phyloP scores from a whole-genome alignment of 2,888 invertebrate genomes.

The Archips xylosteana region DNA sequence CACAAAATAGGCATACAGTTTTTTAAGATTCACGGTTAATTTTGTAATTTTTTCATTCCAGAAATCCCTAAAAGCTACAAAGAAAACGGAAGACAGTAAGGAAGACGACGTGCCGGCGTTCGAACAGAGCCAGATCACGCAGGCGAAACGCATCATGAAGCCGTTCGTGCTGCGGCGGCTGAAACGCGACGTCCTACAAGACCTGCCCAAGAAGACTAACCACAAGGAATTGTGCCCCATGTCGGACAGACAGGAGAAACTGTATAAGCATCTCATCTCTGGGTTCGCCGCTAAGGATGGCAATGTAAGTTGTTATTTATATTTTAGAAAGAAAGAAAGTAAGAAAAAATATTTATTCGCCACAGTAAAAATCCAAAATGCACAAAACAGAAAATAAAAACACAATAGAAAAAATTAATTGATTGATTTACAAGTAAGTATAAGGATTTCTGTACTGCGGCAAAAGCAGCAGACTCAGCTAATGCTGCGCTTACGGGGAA shows the following conservation, averaged over 20 bases:
- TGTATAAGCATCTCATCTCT: constrained; percentile 91
- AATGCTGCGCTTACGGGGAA: too few species aligned
- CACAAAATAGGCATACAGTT: too few species aligned
- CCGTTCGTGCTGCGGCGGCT: constrained; percentile 96
- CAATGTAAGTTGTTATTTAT: constrained; percentile 66
- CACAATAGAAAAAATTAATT: too few species aligned
- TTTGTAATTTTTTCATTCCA: constrained; percentile 45
- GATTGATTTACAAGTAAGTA: too few species aligned
- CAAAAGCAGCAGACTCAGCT: too few species aligned
- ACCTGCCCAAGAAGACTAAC: constrained; percentile 94
- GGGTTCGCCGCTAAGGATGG: constrained; percentile 88
- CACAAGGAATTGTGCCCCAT: constrained; percentile 87
- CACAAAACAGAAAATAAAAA: too few species aligned
- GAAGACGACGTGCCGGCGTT: constrained; percentile 90
- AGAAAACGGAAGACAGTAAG: constrained; percentile 70
- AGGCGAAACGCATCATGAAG: constrained; percentile 98
- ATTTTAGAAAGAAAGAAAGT: too few species aligned
- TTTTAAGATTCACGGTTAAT: too few species aligned
- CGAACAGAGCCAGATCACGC: constrained; percentile 95
- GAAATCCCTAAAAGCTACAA: constrained; percentile 84
- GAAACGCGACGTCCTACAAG: constrained; percentile 93
- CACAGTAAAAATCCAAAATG: too few species aligned
- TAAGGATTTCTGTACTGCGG: too few species aligned
- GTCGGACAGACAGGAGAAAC: constrained; percentile 89
- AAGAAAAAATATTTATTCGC: too few species aligned